Conservation (phyloP, 2,888 invertebrate species). For the Oxycera nigricornis region DNA sequence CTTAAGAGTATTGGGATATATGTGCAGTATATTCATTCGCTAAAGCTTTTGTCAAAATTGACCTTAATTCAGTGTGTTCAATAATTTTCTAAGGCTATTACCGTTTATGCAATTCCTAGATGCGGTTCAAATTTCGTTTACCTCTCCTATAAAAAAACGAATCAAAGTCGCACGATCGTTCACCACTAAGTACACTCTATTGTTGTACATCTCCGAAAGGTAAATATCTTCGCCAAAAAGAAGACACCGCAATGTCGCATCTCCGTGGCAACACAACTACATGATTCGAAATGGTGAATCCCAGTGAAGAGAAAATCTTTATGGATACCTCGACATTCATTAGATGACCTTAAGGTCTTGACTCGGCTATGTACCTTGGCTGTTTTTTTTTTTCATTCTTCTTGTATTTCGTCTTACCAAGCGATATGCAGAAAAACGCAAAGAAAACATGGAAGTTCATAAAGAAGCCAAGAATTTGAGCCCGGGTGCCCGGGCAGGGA, state of each 20-base stretch:
- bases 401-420: neutral
- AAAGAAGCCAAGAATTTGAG: conserved; percentile 3
- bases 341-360: conserved; percentile 39
- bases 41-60: no score
- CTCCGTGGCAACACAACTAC: neutral
- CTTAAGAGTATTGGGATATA: no score
- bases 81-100: no score
- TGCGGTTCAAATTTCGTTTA: no score
- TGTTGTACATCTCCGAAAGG: neutral
- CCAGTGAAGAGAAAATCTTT: conserved; percentile 28
- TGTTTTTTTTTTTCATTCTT: neutral
- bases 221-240: conserved; percentile 3
- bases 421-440: neutral
- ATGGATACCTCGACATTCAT: conserved; percentile 39
- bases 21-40: no score
- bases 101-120: no score
- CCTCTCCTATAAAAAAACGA: no score
- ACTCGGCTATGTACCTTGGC: neutral
- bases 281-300: neutral
- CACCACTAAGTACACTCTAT: neutral
- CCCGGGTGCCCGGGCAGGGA: neutral
- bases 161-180: conserved; percentile 1
- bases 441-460: neutral
- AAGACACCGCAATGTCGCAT: neutral
- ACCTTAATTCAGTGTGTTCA: no score